Conservation (phyloP, 2,888 invertebrate species). For the Nebria brevicollis region DNA sequence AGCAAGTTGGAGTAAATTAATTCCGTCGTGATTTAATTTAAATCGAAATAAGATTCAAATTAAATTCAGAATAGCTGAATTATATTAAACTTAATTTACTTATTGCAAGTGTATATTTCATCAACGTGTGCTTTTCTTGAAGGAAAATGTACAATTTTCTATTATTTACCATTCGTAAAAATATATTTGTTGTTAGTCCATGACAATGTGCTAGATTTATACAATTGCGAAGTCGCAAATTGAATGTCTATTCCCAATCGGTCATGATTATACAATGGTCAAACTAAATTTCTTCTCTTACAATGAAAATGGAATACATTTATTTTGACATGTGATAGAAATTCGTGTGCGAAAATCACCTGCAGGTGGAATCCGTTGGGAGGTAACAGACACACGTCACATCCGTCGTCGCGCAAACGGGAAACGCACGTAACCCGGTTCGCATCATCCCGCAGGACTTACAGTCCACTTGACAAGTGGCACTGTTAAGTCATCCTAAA, state of each 20-base stretch:
- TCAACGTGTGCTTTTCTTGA: too few species aligned
- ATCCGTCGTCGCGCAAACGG: constrained; percentile 10
- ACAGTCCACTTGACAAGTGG: constrained; percentile 26
- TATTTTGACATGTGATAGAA: not conserved
- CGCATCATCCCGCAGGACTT: constrained; percentile 25
- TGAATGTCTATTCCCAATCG: not conserved
- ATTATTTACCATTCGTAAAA: too few species aligned
- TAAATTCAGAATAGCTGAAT: too few species aligned
- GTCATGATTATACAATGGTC: not conserved
- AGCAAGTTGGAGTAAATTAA: too few species aligned
- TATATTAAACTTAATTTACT: too few species aligned
- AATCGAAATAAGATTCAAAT: too few species aligned
- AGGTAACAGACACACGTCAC: constrained; percentile 4
- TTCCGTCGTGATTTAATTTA: too few species aligned
- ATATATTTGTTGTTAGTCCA: not conserved
- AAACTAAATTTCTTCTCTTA: not conserved
- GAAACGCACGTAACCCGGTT: constrained; percentile 10
- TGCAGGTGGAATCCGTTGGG: not conserved
- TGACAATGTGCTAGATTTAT: not conserved
- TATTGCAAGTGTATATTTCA: too few species aligned
- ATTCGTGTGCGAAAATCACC: not conserved
- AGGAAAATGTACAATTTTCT: too few species aligned
- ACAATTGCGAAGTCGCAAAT: not conserved
- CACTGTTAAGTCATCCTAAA: constrained; percentile 30
- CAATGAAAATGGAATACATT: not conserved